phyloP scores from a whole-genome alignment of 2,888 invertebrate species.

The Orthosia gothica region DNA sequence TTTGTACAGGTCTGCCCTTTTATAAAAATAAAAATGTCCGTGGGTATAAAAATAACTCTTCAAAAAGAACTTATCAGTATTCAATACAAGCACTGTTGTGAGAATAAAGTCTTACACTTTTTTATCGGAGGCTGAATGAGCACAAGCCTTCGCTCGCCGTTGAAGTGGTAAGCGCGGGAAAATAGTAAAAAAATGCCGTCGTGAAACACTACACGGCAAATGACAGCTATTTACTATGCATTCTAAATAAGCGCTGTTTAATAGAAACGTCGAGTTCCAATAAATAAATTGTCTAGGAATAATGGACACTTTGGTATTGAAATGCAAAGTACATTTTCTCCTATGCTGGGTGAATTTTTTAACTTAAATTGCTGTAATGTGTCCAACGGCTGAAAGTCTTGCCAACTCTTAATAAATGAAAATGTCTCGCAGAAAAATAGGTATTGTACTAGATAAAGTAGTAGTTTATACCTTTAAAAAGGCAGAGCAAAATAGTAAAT shows the following conservation, averaged over 20 bases:
- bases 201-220: conserved; percentile 18
- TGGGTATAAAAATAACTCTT: conserved; percentile 11
- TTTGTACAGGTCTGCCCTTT: not conserved
- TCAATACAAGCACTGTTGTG: conserved; percentile 22
- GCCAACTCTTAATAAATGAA: conserved; percentile 23
- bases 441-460: not conserved
- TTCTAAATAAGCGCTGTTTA: conserved; percentile 18
- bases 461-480: not conserved
- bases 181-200: conserved; percentile 17
- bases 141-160: conserved; percentile 20
- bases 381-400: conserved; percentile 17
- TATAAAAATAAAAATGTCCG: conserved; percentile 5
- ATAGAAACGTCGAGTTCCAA: conserved; percentile 8
- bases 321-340: conserved; percentile 15
- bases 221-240: conserved; percentile 23
- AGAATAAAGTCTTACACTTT: conserved; percentile 23
- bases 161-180: conserved; percentile 20
- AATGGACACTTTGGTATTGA: conserved; percentile 10
- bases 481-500: not conserved
- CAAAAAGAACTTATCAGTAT: conserved; percentile 44
- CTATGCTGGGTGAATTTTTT: not conserved
- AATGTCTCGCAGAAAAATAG: conserved; percentile 2
- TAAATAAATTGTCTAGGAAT: conserved; percentile 37
- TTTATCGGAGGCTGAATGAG: conserved; percentile 44
- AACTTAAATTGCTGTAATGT: conserved; percentile 8